Conservation (phyloP, 2,888 invertebrate species). For the Limenitis camilla region DNA sequence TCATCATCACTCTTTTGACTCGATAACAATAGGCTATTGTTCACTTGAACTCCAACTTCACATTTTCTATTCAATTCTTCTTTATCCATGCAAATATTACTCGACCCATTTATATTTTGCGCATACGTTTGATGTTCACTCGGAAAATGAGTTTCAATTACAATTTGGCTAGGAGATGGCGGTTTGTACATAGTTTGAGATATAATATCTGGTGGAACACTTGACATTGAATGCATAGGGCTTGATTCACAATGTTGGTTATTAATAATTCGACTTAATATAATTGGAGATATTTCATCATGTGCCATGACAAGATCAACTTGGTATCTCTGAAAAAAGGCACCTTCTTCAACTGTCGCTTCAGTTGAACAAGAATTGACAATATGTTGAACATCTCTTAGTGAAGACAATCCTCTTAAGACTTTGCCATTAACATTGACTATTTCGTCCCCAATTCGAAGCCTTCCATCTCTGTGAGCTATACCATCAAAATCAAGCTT, state of each 20-base stretch:
- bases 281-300: slow-evolving; percentile 76
- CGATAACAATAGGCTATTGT: slow-evolving; percentile 42
- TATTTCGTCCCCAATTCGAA: slow-evolving; percentile 90
- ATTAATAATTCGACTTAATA: slow-evolving; percentile 60
- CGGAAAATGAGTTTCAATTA: slow-evolving; percentile 66
- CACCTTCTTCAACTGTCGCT: slow-evolving; percentile 51
- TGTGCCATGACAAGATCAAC: slow-evolving; percentile 79
- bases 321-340: slow-evolving; percentile 62
- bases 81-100: slow-evolving; percentile 35
- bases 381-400: slow-evolving; percentile 77
- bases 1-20: slow-evolving; percentile 71
- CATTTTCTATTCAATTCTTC: slow-evolving; percentile 42
- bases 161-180: slow-evolving; percentile 54
- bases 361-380: slow-evolving; percentile 71
- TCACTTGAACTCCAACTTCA: slow-evolving; percentile 52
- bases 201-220: slow-evolving; percentile 65
- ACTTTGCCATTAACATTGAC: slow-evolving; percentile 90
- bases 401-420: slow-evolving; percentile 81
- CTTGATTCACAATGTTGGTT: slow-evolving; percentile 48
- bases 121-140: slow-evolving; percentile 47
- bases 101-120: slow-evolving; percentile 33
- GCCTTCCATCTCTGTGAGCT: slow-evolving; percentile 85
- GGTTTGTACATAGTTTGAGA: slow-evolving; percentile 65
- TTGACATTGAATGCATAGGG: slow-evolving; percentile 34
- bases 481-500: slow-evolving; percentile 79